Conservation (phyloP, 2,888 invertebrate species). For the Lepidochitona cinerea region DNA sequence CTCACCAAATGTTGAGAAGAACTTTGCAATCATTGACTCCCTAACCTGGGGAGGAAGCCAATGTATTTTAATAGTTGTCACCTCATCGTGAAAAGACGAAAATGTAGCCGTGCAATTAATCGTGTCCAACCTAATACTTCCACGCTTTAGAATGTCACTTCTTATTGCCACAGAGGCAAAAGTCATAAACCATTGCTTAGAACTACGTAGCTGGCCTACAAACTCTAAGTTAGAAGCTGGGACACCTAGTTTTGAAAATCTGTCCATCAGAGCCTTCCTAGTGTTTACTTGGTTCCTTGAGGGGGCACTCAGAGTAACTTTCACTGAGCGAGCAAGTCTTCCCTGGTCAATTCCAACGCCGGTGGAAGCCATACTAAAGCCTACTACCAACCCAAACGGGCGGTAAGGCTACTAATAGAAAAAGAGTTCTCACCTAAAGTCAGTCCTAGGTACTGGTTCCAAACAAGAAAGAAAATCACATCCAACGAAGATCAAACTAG, state of each 20-base stretch:
- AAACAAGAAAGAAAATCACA: too few species aligned
- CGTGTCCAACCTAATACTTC: not conserved
- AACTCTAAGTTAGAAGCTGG: too few species aligned
- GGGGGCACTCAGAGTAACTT: not conserved
- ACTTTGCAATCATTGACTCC: not conserved
- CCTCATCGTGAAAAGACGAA: not conserved
- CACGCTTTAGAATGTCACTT: not conserved
- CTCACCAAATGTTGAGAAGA: not conserved
- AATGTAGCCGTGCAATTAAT: not conserved
- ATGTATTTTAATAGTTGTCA: not conserved
- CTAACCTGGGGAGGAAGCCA: not conserved
- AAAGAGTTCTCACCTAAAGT: too few species aligned
- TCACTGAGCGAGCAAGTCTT: not conserved
- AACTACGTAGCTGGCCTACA: not conserved
- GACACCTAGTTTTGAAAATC: not conserved
- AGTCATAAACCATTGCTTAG: not conserved
- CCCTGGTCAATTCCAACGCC: too few species aligned
- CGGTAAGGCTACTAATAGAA: too few species aligned
- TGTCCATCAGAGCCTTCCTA: not conserved
- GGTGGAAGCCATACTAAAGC: too few species aligned
- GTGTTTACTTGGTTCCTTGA: not conserved
- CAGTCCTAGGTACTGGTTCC: too few species aligned
- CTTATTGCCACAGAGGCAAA: not conserved
- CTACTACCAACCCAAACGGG: too few species aligned
- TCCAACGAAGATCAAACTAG: too few species aligned